Base-by-base conservation (phyloP, 2,797 vertebrate genomes). In the Ctenosaura bakeri region DNA sequence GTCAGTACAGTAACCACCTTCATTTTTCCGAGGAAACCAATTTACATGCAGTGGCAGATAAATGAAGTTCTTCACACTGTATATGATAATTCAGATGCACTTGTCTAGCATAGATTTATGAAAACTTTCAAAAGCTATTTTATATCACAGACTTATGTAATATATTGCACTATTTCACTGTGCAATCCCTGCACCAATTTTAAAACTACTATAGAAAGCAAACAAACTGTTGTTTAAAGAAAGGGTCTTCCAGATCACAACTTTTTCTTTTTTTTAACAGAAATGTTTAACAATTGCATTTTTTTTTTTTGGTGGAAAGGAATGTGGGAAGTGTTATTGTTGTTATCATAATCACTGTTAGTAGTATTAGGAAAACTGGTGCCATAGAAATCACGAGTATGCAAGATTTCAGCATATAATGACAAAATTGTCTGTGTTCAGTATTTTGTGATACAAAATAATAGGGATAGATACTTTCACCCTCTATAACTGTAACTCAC, bases 11-110 rank as follows among this genome's bases (percentile, higher is more conserved):
- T 94, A 94, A 93, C 85, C 87, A 89, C 13, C 29, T 92, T 89
- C 87, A 93, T 94, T 95, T 90, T 90, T 88, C 86, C 35, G 35
- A 94, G 90, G 92, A 95, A 93, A 84, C 66, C 79, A 84, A 94
- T 95, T 92, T 95, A 82, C 73, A 89, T 80, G 90, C 93, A 77
- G 66, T 93, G 56, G 89, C 52, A 93, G 87, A 18, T 85, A 90
- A 94, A 91, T 42, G 89, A 74, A 84, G 20, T 85, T 83, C 35
- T 90, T 93, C 81, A 88, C 87, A 94, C 16, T 42, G 18, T 24
- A 74, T 85, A 59, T 88, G 73, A 88, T 92, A 69, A 92, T 91
- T 85, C 80, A 94, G 76, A 74, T 86, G 76, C 87, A 14, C 26
- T 92, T 24, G 90, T 87, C 79, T 46, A 24, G 80, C 88, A 92